Percentiles rank a stretch among this genome's conserved stretches.
These are phyloP conservation scores for Crocodylus rhombifer DNA, from an alignment of 2,797 vertebrate species.

Conservation along the genomic window DNA sequence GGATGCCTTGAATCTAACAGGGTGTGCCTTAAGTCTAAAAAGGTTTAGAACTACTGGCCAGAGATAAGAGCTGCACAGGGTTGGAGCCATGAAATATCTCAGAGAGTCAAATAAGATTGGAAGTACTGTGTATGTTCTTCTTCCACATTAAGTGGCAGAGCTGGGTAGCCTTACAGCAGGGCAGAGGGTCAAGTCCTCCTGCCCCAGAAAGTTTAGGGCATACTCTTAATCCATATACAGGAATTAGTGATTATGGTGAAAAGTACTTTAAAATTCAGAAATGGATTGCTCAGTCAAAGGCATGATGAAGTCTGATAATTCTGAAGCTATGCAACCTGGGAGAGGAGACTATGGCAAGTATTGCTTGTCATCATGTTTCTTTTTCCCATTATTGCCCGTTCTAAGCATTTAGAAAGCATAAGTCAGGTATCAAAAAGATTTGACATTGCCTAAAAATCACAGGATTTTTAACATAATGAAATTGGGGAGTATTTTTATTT, in stretches of 20 bases:
- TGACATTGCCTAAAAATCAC: background rate
- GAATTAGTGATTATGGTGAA: background rate
- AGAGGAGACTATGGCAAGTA: background rate
- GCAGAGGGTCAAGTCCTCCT: background rate
- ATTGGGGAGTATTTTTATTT: background rate
- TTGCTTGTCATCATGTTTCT: background rate
- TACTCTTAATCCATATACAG: background rate
- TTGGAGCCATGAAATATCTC: slow-evolving; percentile 17
- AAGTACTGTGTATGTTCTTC: background rate
- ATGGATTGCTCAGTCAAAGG: background rate
- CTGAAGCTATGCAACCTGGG: background rate
- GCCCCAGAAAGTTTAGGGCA: background rate
- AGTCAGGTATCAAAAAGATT: too few relatives aligned
- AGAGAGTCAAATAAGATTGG: background rate
- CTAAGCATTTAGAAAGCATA: background rate
- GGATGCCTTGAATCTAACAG: too few relatives aligned
- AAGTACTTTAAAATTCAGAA: background rate
- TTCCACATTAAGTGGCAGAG: background rate
- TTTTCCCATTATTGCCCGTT: background rate
- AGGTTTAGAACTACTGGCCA: too few relatives aligned
- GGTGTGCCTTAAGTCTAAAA: too few relatives aligned
- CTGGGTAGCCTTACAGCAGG: background rate
- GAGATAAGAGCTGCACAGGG: background rate
- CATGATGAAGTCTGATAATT: background rate
- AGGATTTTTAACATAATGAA: background rate